Evolutionary conservation across 30 jellyfish, hydroid and myxozoan species (phyloP).

Genomic region (Hydra vulgaris): DNA sequence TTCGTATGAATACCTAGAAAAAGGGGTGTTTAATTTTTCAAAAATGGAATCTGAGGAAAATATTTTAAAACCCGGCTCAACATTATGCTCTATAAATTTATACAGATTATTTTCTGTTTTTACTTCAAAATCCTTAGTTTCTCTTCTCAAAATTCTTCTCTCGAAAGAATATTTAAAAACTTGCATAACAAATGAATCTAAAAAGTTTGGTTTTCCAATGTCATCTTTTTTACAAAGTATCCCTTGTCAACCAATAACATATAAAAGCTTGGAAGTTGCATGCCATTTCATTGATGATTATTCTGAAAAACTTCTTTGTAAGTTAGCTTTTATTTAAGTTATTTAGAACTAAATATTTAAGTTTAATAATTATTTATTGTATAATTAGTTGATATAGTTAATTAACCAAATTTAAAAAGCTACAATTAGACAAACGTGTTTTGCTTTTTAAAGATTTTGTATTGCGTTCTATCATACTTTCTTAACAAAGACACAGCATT

Average conservation of each 20-base stretch:
- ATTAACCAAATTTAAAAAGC: no score
- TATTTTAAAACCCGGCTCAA: neutral
- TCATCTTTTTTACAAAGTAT: slow-evolving; percentile 28
- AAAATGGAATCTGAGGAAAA: neutral
- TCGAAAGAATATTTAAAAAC: neutral
- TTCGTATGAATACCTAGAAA: no score
- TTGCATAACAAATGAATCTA: neutral
- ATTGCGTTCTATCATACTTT: no score
- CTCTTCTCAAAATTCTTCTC: neutral
- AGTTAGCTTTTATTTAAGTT: neutral
- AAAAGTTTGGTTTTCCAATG: slow-evolving; percentile 40
- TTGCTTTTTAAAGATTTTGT: no score
- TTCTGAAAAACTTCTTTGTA: slow-evolving; percentile 43
- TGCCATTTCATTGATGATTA: slow-evolving; percentile 71
- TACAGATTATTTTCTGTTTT: neutral
- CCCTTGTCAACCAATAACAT: slow-evolving; percentile 30
- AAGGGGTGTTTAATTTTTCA: neutral
- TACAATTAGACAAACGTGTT: no score
- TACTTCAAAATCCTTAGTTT: neutral
- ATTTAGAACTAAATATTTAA: neutral
- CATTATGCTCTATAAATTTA: neutral
- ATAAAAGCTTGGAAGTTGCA: slow-evolving; percentile 67
- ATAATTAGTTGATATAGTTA: neutral
- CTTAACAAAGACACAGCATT: no score
- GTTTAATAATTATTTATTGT: no score